Conservation (phyloP, 2,113 vertebrate species). For the Anoplopoma fimbria region DNA sequence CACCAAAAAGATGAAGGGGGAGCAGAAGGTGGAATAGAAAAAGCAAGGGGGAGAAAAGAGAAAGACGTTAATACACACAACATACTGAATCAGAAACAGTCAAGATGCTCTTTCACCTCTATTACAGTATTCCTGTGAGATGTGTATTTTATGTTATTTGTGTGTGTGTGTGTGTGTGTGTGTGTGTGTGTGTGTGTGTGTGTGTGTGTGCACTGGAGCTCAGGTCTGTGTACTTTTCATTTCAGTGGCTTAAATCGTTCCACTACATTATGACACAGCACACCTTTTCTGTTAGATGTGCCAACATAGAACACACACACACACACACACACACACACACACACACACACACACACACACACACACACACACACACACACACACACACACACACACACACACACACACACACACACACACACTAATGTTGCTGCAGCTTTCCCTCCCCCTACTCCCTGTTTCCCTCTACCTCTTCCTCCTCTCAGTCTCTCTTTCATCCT, state of each 20-base stretch:
- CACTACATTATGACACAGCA: conserved; percentile 33
- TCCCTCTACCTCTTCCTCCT: conserved; percentile 11
- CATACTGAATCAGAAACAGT: conserved; percentile 31
- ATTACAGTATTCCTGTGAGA: conserved; percentile 18
- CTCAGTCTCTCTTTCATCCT: conserved; percentile 55
- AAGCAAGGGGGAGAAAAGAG: neutral
- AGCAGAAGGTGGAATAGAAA: neutral
- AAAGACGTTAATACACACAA: conserved; percentile 42
- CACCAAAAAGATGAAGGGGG: neutral
- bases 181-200: conserved; percentile 45
- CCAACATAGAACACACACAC: conserved; percentile 5
- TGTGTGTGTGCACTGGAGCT: conserved; percentile 29
- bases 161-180: conserved; percentile 41
- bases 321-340: neutral
- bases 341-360: conserved; percentile 9
- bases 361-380: conserved; percentile 1
- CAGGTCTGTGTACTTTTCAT: conserved; percentile 53
- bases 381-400: conserved; percentile 13
- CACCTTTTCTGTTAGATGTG: conserved; percentile 33
- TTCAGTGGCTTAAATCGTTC: conserved; percentile 41
- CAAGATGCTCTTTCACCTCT: conserved; percentile 36
- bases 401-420: conserved; percentile 12
- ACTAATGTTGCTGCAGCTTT: conserved; percentile 2
- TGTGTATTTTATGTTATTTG: conserved; percentile 5
- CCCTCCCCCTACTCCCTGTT: neutral